Base-by-base conservation (phyloP, 2,113 vertebrate species). In the Zosterops borbonicus region DNA sequence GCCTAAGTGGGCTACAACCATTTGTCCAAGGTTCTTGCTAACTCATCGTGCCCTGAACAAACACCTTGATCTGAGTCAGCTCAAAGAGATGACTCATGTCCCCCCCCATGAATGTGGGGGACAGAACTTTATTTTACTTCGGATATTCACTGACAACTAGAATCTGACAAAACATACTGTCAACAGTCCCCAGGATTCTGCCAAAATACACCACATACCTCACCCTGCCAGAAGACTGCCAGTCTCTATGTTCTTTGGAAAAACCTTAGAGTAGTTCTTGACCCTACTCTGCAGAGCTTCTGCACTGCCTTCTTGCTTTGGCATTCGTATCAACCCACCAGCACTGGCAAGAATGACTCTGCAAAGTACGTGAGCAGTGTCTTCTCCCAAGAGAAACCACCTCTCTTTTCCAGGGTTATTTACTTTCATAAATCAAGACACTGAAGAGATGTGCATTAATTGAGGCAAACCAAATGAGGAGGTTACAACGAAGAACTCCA, bases 251-350 rank as follows among this genome's bases (percentile, higher is more conserved):
- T 28, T 24, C 35, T 14, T 5, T 0, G 18, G n/a, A 59, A 83
- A 96, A 93, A 46, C 4, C 41, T 56, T 5, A 28, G 16, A 69
- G 67, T 6, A 85, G 41, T 23, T 73, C 47, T 49, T 67, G 60
- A 42, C 11, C 21, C 19, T 74, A 14, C 31, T 22, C 14, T 29
- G 58, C 0, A 0, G 11, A 63, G 50, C n/a, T 65, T 69, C 23
- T 12, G 20, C 50, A 42, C 31, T 46, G 28, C 44, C 41, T 59
- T 69, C 25, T 14, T 21, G 14, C 68, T 94, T 23, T 47, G 33
- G 18, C 42, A 79, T 80, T 79, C 63, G 59, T 73, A 75, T 2
- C 63, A 67, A 69, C 10, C 50, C 35, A 46, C 14, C 9, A 41
- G n/a, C 17, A n/a, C 25, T 35, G 77, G 29, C 42, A 87, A 79